Evolutionary conservation across 1,140 invertebrate species (phyloP).

Genomic region (Trypoxylus dichotomus): DNA sequence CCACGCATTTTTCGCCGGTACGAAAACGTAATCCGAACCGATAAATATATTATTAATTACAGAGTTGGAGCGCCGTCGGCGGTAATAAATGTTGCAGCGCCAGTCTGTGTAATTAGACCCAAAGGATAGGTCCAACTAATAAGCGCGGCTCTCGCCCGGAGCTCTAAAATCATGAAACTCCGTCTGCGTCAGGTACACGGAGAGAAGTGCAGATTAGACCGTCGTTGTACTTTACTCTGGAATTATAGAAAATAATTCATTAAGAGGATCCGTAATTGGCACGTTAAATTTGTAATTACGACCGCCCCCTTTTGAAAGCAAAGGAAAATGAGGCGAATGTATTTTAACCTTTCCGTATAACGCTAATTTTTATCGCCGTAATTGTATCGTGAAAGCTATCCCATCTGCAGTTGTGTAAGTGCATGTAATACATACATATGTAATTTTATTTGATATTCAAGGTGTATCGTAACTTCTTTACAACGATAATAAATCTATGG

Average conservation of each 20-base stretch:
- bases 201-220: background rate
- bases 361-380: background rate
- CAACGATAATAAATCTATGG: background rate
- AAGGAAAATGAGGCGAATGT: background rate
- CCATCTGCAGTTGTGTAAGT: no score
- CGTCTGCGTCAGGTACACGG: background rate
- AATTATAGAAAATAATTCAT: conserved; percentile 23
- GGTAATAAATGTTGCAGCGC: conserved; percentile 16
- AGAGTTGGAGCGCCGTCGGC: conserved; percentile 12
- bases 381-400: background rate
- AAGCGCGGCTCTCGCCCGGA: background rate
- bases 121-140: conserved; percentile 17
- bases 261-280: conserved; percentile 1
- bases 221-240: background rate
- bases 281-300: background rate
- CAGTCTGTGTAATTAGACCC: conserved; percentile 19
- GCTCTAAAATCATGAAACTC: conserved; percentile 16
- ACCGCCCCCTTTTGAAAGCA: background rate
- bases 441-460: background rate
- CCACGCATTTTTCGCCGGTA: background rate
- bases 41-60: conserved; percentile 26
- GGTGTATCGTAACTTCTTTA: background rate
- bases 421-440: no score
- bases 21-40: conserved; percentile 1
- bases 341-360: background rate